Evolutionary conservation across 30 jellyfish, hydroid and myxozoan genomes (phyloP).

Genomic region (Hydractinia symbiolongicarpus): DNA sequence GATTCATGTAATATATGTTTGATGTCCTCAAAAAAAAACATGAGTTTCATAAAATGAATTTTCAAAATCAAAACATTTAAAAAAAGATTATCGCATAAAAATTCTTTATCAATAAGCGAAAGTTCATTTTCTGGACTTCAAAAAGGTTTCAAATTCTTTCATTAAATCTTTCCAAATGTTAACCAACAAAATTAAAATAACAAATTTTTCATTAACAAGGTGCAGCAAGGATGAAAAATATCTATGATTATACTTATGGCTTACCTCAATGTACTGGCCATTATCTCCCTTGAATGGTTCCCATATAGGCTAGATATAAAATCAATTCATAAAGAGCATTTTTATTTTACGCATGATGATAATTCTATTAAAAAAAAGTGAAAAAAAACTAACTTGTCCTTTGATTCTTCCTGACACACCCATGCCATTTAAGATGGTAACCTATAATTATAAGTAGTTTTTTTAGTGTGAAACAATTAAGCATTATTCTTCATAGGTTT

Average conservation of each 20-base stretch:
- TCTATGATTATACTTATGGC: not conserved
- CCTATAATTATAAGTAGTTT: conserved; percentile 22
- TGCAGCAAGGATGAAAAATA: too few species aligned
- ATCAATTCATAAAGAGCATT: not conserved
- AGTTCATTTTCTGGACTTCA: too few species aligned
- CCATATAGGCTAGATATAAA: conserved; percentile 57
- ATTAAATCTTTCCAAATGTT: not conserved
- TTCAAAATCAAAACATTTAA: too few species aligned
- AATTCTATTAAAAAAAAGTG: too few species aligned
- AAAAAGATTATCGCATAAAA: too few species aligned
- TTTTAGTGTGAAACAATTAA: too few species aligned
- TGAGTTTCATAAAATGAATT: too few species aligned
- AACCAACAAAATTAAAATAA: not conserved
- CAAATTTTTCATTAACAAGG: too few species aligned
- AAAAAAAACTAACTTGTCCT: conserved; percentile 45
- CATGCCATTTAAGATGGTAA: conserved; percentile 89
- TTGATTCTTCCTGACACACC: conserved; percentile 86
- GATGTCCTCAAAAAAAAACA: too few species aligned
- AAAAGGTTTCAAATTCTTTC: not conserved
- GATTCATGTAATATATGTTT: too few species aligned
- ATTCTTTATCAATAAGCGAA: too few species aligned
- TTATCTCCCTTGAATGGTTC: conserved; percentile 53
- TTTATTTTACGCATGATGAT: not conserved
- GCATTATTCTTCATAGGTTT: too few species aligned
- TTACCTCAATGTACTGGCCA: conserved; percentile 69